Percentiles rank a stretch among this genome's conserved stretches.
phyloP scores from a whole-genome alignment of 2,888 invertebrate species.

The Eupeodes latifasciatus region DNA sequence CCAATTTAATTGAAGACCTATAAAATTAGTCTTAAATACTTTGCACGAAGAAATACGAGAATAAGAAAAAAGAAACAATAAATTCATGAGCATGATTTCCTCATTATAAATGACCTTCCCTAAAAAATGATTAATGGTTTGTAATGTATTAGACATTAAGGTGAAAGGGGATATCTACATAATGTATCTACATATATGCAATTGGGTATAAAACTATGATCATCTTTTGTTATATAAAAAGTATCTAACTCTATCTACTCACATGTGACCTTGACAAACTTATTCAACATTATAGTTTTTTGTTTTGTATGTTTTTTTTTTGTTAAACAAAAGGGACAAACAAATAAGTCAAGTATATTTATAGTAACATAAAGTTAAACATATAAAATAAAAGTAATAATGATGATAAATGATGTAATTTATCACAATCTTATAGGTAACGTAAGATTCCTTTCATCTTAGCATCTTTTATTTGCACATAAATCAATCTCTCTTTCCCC shows the following conservation, averaged over 20 bases:
- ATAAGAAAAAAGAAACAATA: not conserved
- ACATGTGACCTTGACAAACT: conserved; percentile 19
- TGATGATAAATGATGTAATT: conserved; percentile 50
- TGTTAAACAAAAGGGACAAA: conserved; percentile 16
- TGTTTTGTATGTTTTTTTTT: not conserved
- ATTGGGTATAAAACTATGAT: not conserved
- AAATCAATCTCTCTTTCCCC: conserved; percentile 42
- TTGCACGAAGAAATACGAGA: not conserved
- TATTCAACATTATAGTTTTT: not conserved
- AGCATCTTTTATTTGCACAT: conserved; percentile 45
- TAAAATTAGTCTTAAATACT: not conserved
- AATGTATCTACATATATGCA: not conserved
- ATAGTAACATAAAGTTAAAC: conserved; percentile 10
- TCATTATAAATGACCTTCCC: conserved; percentile 1
- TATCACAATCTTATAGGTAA: conserved; percentile 44
- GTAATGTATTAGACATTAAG: not conserved
- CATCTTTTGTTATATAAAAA: not conserved
- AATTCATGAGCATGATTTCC: not conserved
- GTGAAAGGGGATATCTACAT: not conserved
- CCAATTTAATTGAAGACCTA: conserved; percentile 19
- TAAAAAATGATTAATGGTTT: conserved; percentile 19
- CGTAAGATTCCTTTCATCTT: conserved; percentile 34
- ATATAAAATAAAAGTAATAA: conserved; percentile 14
- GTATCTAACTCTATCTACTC: not conserved
- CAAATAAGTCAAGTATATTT: not conserved